Conservation (phyloP, 2,113 vertebrate species). For the Nannospalax galili region DNA sequence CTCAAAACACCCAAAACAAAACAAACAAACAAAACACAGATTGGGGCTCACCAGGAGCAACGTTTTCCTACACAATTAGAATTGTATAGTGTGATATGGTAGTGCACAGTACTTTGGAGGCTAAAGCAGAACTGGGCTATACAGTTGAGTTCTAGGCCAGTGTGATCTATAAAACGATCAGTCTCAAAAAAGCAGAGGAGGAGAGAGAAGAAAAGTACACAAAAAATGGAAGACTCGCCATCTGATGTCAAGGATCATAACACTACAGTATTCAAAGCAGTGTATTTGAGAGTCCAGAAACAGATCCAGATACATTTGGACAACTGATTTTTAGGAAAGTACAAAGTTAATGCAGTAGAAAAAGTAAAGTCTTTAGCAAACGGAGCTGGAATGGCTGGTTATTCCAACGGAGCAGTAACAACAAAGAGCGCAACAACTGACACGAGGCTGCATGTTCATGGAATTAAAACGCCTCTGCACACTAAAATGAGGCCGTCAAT, state of each 20-base stretch:
- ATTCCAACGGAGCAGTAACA: background rate
- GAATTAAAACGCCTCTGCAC: background rate
- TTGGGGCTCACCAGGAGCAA: background rate
- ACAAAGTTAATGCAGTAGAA: background rate
- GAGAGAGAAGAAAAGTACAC: background rate
- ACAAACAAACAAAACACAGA: background rate
- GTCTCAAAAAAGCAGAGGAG: background rate
- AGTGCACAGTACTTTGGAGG: background rate
- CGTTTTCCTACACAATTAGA: background rate
- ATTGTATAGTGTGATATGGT: background rate
- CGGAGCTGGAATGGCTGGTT: background rate
- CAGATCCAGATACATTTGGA: conserved; percentile 3
- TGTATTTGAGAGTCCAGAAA: conserved; percentile 50
- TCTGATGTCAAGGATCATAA: background rate
- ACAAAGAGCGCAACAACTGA: background rate
- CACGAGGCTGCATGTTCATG: background rate
- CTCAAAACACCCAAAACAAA: background rate
- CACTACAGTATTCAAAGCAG: background rate
- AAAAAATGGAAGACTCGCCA: background rate
- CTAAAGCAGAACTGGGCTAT: background rate
- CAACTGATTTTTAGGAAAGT: conserved; percentile 39
- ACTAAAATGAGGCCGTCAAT: too few species aligned
- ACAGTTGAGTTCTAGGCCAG: background rate
- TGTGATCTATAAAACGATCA: background rate
- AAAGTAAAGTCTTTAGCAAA: conserved; percentile 30